Conservation (phyloP, 2,797 vertebrate species). For the Pseudochromis fuscus region DNA sequence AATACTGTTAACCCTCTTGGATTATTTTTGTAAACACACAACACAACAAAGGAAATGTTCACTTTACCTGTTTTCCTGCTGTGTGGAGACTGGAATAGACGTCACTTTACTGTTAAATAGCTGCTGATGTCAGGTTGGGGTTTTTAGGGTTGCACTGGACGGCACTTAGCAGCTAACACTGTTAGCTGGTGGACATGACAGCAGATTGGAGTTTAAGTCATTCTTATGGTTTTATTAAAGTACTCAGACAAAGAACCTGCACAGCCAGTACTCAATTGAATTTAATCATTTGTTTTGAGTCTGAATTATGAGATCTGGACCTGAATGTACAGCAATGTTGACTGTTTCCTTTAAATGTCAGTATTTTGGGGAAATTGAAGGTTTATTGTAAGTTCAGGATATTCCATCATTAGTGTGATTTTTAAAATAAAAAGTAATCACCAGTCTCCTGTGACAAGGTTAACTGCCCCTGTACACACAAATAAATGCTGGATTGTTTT, state of each 20-base stretch:
- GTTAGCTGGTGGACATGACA: background rate
- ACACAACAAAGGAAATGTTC: slow-evolving; percentile 1
- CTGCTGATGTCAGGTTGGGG: background rate
- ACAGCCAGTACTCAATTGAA: too few species aligned
- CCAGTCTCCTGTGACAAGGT: too few species aligned
- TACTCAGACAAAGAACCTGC: too few species aligned
- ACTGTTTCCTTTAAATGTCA: background rate
- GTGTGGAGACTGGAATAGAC: slow-evolving; percentile 6
- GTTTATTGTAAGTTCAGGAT: background rate
- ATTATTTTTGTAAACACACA: slow-evolving; percentile 40
- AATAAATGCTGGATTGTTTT: too few species aligned
- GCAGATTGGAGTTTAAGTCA: background rate
- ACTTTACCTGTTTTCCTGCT: background rate
- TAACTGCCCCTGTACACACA: too few species aligned
- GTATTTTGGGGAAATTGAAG: background rate
- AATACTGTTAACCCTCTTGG: slow-evolving; percentile 7
- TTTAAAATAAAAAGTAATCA: too few species aligned
- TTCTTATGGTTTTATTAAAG: background rate
- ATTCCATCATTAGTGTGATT: too few species aligned
- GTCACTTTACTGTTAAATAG: background rate
- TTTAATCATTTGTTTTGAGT: background rate
- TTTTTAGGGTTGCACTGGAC: background rate
- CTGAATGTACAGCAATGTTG: background rate
- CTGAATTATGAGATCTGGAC: background rate
- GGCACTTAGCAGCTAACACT: background rate